phyloP scores from a whole-genome alignment of 1,140 invertebrate genomes.

The Paralvinella palmiformis region DNA sequence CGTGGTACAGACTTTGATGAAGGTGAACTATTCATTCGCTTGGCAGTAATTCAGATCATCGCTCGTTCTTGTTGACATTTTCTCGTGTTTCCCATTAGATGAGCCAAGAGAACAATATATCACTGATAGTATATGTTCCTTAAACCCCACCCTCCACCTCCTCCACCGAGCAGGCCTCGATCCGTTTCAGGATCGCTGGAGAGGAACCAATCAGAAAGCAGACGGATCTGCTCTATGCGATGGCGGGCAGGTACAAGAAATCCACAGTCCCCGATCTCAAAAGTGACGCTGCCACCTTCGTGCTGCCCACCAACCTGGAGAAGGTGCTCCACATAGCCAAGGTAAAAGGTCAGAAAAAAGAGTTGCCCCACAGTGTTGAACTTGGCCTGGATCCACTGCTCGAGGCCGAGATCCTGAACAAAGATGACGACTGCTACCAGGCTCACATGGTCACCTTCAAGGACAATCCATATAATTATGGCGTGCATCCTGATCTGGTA shows the following conservation, averaged over 20 bases:
- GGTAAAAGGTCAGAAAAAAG: background rate
- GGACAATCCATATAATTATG: constrained; percentile 18
- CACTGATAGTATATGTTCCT: no score
- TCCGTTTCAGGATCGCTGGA: no score
- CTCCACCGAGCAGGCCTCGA: no score
- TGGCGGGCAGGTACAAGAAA: constrained; percentile 18
- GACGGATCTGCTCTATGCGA: constrained; percentile 15
- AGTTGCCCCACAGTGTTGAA: no score
- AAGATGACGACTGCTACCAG: constrained; percentile 20
- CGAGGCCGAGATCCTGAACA: background rate
- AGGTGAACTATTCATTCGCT: no score
- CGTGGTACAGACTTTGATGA: no score
- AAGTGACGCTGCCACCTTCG: constrained; percentile 18
- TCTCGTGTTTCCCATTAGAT: no score
- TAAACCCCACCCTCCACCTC: no score
- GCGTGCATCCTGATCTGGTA: constrained; percentile 11
- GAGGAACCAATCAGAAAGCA: constrained; percentile 19
- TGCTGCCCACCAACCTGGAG: constrained; percentile 16
- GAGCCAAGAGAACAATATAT: no score
- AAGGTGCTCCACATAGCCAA: background rate
- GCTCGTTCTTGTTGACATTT: no score
- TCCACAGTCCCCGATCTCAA: background rate
- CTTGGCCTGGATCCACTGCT: no score
- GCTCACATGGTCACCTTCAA: constrained; percentile 24
- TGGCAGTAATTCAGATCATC: no score